These are phyloP conservation scores for Agrenia bidenticulata DNA, from an alignment of 2,888 invertebrate species.

Conservation along the genomic window DNA sequence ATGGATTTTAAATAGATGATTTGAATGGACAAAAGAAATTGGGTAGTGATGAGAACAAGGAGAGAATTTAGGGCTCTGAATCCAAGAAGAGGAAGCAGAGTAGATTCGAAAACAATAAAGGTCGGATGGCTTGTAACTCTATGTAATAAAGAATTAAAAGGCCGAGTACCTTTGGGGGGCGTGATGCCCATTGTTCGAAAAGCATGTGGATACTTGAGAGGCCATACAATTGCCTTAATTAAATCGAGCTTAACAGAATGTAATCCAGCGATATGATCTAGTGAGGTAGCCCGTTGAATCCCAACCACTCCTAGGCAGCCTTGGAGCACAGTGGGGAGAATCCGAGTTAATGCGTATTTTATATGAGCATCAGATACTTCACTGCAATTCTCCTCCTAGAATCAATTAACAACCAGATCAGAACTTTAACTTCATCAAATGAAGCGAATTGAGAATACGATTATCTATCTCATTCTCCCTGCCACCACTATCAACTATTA, in stretches of 20 bases:
- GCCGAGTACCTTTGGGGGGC: conserved; percentile 59
- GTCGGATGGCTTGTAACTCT: too few relatives aligned
- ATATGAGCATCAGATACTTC: conserved; percentile 37
- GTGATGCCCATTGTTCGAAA: conserved; percentile 62
- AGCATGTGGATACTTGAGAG: conserved; percentile 61
- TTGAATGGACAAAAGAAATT: too few relatives aligned
- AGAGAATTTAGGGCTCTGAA: too few relatives aligned
- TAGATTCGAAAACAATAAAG: too few relatives aligned
- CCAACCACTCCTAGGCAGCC: conserved; percentile 58
- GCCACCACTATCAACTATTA: not conserved
- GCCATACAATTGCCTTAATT: conserved; percentile 62
- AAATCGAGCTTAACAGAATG: conserved; percentile 60
- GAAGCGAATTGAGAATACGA: conserved; percentile 45
- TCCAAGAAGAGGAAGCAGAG: too few relatives aligned
- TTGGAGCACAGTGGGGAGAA: conserved; percentile 59
- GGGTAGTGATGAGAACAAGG: too few relatives aligned
- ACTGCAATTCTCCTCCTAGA: conserved; percentile 39
- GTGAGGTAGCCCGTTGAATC: conserved; percentile 56
- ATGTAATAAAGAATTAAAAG: conserved; percentile 4
- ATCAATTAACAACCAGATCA: conserved; percentile 35
- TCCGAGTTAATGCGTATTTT: conserved; percentile 54
- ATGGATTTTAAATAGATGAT: too few relatives aligned
- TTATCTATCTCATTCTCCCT: conserved; percentile 34
- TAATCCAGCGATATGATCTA: conserved; percentile 63
- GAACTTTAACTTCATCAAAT: conserved; percentile 29